These are phyloP conservation scores for Leptocoma aspasia DNA, from an alignment of 2,113 vertebrate genomes.

Conservation along the genomic window DNA sequence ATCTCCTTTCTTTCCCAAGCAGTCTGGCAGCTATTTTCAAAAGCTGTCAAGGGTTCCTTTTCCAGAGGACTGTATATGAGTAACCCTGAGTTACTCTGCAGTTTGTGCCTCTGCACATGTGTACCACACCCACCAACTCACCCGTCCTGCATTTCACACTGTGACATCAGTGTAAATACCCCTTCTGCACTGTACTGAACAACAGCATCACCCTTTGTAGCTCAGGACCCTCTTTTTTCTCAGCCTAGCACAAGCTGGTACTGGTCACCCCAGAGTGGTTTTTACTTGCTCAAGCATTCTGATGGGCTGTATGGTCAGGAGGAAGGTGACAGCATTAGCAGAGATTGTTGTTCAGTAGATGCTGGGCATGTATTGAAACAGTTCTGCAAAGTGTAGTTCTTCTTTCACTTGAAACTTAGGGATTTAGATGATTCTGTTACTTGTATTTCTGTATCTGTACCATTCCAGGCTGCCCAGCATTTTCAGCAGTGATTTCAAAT, in stretches of 20 bases:
- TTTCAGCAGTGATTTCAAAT: not conserved
- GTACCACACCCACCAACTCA: not conserved
- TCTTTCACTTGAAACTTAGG: not conserved
- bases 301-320: not conserved
- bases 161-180: not conserved
- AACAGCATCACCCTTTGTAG: not conserved
- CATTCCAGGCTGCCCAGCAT: not conserved
- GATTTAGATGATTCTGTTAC: not conserved
- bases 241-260: not conserved
- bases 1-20: not conserved
- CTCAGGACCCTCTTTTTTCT: not conserved
- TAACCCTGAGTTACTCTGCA: not conserved
- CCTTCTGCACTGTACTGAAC: not conserved
- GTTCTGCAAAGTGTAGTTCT: not conserved
- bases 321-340: not conserved
- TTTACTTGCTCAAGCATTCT: not conserved
- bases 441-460: not conserved
- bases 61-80: not conserved
- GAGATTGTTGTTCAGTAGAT: accelerated
- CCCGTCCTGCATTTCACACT: not conserved
- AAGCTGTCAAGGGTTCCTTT: not conserved
- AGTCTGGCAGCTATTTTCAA: not conserved
- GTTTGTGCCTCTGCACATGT: not conserved
- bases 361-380: not conserved
- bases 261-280: not conserved